Evolutionary conservation across 2,797 vertebrate species (phyloP).

Genomic region (Antrozous pallidus): DNA sequence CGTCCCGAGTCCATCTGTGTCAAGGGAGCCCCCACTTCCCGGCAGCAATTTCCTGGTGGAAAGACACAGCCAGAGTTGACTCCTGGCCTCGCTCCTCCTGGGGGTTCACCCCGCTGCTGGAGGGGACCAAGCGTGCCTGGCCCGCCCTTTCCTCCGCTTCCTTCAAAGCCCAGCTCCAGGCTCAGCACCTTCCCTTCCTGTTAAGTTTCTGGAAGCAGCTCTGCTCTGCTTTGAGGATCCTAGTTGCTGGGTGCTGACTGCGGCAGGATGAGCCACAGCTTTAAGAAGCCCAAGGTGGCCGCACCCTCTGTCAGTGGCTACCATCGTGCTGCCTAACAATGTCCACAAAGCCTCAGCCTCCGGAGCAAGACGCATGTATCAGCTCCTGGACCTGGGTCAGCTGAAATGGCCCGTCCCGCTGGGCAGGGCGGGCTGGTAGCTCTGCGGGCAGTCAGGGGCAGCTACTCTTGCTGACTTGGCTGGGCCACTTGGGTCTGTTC

Average conservation of each 20-base stretch:
- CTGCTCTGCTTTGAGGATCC: neutral
- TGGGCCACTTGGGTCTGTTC: neutral
- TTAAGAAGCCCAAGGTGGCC: neutral
- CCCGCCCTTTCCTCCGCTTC: neutral
- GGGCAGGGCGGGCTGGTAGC: too few relatives aligned
- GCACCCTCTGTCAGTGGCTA: neutral
- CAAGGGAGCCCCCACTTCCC: too few relatives aligned
- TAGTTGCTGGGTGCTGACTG: neutral
- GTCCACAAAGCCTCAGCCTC: neutral
- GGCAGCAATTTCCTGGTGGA: neutral
- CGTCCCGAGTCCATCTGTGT: too few relatives aligned
- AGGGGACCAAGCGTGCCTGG: rapidly evolving
- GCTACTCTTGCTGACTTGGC: neutral
- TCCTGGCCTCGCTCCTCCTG: neutral
- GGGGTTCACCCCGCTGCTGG: neutral
- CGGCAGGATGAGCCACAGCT: neutral
- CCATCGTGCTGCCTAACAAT: rapidly evolving
- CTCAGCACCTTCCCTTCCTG: rapidly evolving
- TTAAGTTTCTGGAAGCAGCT: neutral
- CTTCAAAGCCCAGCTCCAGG: neutral
- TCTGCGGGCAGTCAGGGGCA: neutral
- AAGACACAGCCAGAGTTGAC: neutral
- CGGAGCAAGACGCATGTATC: neutral
- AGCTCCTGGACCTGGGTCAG: neutral
- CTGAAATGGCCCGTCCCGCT: neutral